Evolutionary conservation across 1,140 invertebrate genomes (phyloP).

Genomic region (Drosophila insularis): DNA sequence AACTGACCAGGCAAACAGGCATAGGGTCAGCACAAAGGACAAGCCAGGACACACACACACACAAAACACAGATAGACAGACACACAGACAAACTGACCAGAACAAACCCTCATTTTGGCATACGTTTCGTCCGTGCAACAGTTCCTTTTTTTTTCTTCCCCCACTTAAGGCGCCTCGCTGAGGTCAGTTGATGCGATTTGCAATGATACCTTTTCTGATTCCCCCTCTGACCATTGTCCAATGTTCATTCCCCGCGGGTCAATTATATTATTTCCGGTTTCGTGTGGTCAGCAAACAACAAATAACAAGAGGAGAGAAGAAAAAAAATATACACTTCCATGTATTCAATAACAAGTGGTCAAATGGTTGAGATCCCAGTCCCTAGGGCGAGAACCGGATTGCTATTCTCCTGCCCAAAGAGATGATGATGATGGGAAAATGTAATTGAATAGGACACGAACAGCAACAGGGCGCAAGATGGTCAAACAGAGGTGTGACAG

Average conservation of each 20-base stretch:
- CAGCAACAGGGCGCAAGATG: neutral
- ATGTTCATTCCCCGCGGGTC: slow-evolving; percentile 62
- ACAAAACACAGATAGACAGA: neutral
- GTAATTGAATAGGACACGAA: slow-evolving; percentile 53
- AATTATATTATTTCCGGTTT: slow-evolving; percentile 78
- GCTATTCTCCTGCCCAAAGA: neutral
- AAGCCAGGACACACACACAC: neutral
- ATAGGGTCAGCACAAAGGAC: slow-evolving; percentile 11
- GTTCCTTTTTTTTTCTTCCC: slow-evolving; percentile 28
- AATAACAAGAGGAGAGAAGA: slow-evolving; percentile 17
- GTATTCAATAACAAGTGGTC: slow-evolving; percentile 46
- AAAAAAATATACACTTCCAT: slow-evolving; percentile 26
- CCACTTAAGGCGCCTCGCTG: slow-evolving; percentile 53
- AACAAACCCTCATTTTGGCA: slow-evolving; percentile 34
- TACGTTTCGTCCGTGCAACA: slow-evolving; percentile 48
- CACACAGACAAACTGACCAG: slow-evolving; percentile 27
- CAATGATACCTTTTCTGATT: slow-evolving; percentile 37
- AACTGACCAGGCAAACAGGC: slow-evolving; percentile 16
- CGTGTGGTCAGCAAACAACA: slow-evolving; percentile 52
- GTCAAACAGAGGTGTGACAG: slow-evolving; percentile 19
- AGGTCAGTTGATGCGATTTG: slow-evolving; percentile 78
- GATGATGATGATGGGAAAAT: slow-evolving; percentile 12
- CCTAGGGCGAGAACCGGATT: slow-evolving; percentile 41
- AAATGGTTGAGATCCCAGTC: slow-evolving; percentile 61
- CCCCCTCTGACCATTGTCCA: neutral